phyloP scores from a whole-genome alignment of 2,113 vertebrate species.

The Sorex araneus region DNA sequence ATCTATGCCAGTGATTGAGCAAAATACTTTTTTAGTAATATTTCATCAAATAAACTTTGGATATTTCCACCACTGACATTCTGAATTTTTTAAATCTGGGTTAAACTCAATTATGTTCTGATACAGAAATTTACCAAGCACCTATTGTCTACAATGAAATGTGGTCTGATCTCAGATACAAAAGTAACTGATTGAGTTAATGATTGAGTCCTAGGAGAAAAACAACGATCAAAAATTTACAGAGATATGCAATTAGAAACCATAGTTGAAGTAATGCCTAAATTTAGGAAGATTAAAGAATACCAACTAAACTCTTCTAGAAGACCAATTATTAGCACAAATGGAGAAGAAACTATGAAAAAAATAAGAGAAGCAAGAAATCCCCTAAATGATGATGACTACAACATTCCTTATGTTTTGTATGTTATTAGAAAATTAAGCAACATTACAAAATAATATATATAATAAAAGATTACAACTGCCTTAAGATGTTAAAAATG shows the following conservation, averaged over 20 bases:
- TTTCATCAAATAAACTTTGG: slow-evolving; percentile 22
- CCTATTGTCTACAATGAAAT: background rate
- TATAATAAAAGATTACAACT: background rate
- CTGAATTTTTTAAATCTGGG: background rate
- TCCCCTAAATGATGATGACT: background rate
- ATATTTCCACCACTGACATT: background rate
- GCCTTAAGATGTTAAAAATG: background rate
- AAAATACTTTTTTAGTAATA: slow-evolving; percentile 15
- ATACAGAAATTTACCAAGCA: background rate
- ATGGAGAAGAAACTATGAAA: background rate
- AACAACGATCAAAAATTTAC: background rate
- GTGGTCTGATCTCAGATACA: background rate
- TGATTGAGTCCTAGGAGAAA: background rate
- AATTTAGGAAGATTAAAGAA: background rate
- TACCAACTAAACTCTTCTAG: background rate
- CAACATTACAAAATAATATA: background rate
- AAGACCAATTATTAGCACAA: background rate
- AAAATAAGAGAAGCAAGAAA: background rate
- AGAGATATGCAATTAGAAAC: background rate
- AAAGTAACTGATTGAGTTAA: background rate
- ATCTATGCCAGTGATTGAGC: background rate
- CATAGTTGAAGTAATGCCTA: background rate
- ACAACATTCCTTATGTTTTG: background rate
- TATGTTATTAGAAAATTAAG: background rate
- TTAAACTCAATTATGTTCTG: background rate